A percentile compares a stretch with the other conserved stretches of the same genome.
Evolutionary conservation across 2,113 vertebrate species (phyloP).

Genomic region (Alligator sinensis): DNA sequence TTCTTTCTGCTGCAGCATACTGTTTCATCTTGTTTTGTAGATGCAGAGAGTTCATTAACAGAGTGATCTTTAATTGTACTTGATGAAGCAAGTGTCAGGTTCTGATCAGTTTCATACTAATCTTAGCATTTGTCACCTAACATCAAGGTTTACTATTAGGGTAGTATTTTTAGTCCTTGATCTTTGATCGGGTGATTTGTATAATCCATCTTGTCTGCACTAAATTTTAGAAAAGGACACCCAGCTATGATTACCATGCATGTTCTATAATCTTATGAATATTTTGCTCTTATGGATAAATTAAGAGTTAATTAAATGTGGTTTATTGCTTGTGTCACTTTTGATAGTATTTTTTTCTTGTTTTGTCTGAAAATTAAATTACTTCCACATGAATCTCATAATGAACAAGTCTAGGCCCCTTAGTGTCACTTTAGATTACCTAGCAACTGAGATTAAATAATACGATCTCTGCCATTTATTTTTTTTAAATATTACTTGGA

Average conservation of each 20-base stretch:
- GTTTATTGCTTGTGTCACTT: constrained; percentile 18
- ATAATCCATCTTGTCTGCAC: not conserved
- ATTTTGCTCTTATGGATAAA: not conserved
- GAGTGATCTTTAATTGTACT: constrained; percentile 36
- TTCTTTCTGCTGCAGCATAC: not conserved
- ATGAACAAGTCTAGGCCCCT: not conserved
- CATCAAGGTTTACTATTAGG: constrained; percentile 5
- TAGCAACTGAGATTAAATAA: constrained; percentile 13
- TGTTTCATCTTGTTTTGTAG: constrained; percentile 51
- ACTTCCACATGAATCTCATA: constrained; percentile 24
- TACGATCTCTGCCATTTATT: not conserved
- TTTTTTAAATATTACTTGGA: not conserved
- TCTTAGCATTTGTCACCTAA: constrained; percentile 33
- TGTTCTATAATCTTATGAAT: not conserved
- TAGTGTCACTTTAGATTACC: constrained; percentile 25
- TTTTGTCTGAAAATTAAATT: constrained; percentile 47
- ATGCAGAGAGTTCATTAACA: constrained; percentile 13
- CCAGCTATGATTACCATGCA: not conserved
- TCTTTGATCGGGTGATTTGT: not conserved
- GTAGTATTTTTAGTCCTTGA: not conserved
- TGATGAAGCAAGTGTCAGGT: constrained; percentile 13
- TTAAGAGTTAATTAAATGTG: constrained; percentile 40
- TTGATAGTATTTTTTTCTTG: constrained; percentile 26
- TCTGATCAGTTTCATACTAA: not conserved
- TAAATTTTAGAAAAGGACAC: constrained; percentile 4